Percentiles rank a stretch among this genome's conserved stretches.
phyloP scores from a whole-genome alignment of 2,888 invertebrate species.

The Hypercompe scribonia region DNA sequence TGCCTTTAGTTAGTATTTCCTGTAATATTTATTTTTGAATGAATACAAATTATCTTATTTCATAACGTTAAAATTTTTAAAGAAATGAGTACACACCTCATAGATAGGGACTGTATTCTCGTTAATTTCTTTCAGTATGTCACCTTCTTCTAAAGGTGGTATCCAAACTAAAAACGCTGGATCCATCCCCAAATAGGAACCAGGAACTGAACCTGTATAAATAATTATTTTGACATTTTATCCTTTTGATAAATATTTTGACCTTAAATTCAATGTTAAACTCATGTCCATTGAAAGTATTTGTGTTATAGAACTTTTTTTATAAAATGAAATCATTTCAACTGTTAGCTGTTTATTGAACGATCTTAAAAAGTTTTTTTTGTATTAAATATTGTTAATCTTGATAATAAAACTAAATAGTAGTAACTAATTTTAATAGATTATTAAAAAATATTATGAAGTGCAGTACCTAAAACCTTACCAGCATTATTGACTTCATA shows the following conservation, averaged over 20 bases:
- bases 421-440: too few relatives aligned
- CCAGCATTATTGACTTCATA: constrained; percentile 93
- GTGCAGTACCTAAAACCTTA: constrained; percentile 52
- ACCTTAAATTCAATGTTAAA: not conserved
- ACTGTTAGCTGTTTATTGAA: too few relatives aligned
- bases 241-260: not conserved
- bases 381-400: too few relatives aligned
- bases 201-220: constrained; percentile 90
- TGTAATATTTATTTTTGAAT: constrained; percentile 44
- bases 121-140: constrained; percentile 88
- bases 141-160: constrained; percentile 92
- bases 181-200: constrained; percentile 95
- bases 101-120: constrained; percentile 80
- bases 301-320: not conserved
- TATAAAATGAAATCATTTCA: too few relatives aligned
- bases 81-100: constrained; percentile 62
- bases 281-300: too few relatives aligned
- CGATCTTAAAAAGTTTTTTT: too few relatives aligned
- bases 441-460: constrained; percentile 1
- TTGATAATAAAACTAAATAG: too few relatives aligned
- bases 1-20: constrained; percentile 84
- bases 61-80: not conserved
- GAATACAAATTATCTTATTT: too few relatives aligned
- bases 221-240: not conserved
- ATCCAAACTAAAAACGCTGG: constrained; percentile 96